Evolutionary conservation across 2,113 vertebrate genomes (phyloP), one percentile per base, ranked within the genome.

Genomic region (Noturus placidus): DNA sequence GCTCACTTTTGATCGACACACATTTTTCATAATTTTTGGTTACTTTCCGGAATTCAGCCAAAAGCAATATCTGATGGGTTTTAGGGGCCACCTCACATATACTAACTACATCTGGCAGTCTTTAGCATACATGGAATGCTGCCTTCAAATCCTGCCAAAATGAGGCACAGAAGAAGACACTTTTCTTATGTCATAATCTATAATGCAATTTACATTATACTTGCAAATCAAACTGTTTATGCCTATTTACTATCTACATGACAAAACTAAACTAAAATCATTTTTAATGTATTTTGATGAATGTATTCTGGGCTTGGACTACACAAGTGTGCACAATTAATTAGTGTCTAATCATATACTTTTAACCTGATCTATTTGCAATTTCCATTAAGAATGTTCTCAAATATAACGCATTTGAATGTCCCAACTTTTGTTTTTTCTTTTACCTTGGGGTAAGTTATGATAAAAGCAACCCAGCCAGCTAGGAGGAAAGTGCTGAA

Each of bases 401-500:
- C 35, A 38, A 38, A 74, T 42, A 25, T 7, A 50, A 4, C 4
- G 10, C 25, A 77, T n/a, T 50, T 77, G 10, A 74, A 42, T 74
- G 67, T 70, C 30, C 30, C 30, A 70, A 25, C 20, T 25, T 3
- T 42, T 6, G 5, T 33, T 35, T 78, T 19, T 67, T 65, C 27
- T 88, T 88, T 89, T 95, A 98, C 98, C 96, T 99, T 95, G 5
- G 98, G 98, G 88, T 99, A 99, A n/a, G 96, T 96, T 93, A 99
- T 98, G 92, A 99, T 95, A 92, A 99, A 99, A 83, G 97, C 98
- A 89, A 98, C 94, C 98, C 98, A 99, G 90, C 98, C 97, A 13
- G 99, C 96, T 82, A 99, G 93, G 13, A 99, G 96, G 92, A 99
- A 98, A 0, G 97, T 99, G 89, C 97, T 97, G 90, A 99, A 96